phyloP scores from a whole-genome alignment of 2,888 invertebrate species.

The Zootermopsis nevadensis region DNA sequence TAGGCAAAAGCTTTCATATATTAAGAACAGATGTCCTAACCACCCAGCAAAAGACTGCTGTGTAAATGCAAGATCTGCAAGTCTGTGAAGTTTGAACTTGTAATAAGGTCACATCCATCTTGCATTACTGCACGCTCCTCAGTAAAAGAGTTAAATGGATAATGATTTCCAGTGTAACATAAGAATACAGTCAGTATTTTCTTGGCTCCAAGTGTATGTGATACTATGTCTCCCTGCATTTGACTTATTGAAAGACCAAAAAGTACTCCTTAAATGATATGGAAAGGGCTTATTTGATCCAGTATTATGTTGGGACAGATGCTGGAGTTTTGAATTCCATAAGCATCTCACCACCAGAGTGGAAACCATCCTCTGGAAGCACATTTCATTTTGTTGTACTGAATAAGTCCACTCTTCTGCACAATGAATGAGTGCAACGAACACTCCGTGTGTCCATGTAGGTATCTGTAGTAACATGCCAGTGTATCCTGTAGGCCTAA shows the following conservation, averaged over 20 bases:
- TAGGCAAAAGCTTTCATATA: too few relatives aligned
- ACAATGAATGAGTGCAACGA: constrained; percentile 46
- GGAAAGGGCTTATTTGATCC: too few relatives aligned
- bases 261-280: not conserved
- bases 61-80: too few relatives aligned
- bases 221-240: not conserved
- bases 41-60: too few relatives aligned
- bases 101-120: too few relatives aligned
- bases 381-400: not conserved
- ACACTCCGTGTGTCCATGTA: not conserved
- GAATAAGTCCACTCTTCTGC: constrained; percentile 9
- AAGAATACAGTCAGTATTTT: too few relatives aligned
- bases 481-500: constrained; percentile 22
- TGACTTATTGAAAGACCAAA: not conserved
- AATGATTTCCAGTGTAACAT: too few relatives aligned
- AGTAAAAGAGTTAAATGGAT: too few relatives aligned
- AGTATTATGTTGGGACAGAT: not conserved
- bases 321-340: not conserved
- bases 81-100: too few relatives aligned
- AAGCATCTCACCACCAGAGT: not conserved
- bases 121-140: too few relatives aligned
- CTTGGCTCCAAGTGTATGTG: too few relatives aligned
- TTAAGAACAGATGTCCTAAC: too few relatives aligned
- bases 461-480: not conserved
- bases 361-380: not conserved